phyloP scores from a whole-genome alignment of 2,113 vertebrate genomes.

The Psammodynastes pulverulentus region DNA sequence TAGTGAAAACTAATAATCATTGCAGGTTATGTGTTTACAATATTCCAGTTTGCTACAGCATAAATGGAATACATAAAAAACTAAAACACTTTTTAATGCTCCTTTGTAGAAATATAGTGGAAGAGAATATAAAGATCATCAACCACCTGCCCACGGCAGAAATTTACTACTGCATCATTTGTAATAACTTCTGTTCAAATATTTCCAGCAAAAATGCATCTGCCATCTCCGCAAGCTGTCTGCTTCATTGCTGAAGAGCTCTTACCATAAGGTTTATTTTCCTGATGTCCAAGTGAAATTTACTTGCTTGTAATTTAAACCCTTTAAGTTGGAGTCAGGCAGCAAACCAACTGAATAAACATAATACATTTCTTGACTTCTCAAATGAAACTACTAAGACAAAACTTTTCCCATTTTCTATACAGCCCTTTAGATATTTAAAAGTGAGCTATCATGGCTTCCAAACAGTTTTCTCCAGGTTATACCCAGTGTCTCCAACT shows the following conservation, averaged over 20 bases:
- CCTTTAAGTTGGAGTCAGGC: neutral
- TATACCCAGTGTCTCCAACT: neutral
- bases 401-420: neutral
- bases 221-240: no score
- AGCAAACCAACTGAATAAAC: neutral
- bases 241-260: neutral
- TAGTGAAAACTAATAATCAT: neutral
- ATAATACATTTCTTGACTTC: neutral
- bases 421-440: neutral
- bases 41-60: neutral
- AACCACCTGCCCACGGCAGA: no score
- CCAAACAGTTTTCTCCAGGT: neutral
- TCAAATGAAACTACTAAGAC: neutral
- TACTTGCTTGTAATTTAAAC: neutral
- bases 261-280: neutral
- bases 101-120: no score
- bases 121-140: no score
- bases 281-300: neutral
- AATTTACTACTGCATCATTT: no score
- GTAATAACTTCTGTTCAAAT: no score
- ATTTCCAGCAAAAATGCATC: no score
- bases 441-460: neutral
- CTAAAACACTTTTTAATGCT: neutral
- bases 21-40: neutral
- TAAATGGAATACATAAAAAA: slow-evolving; percentile 5